Percentiles rank a stretch among this genome's conserved stretches.
Evolutionary conservation across 2,113 vertebrate species (phyloP).

Genomic region (Cyphomyrus plagiostoma): DNA sequence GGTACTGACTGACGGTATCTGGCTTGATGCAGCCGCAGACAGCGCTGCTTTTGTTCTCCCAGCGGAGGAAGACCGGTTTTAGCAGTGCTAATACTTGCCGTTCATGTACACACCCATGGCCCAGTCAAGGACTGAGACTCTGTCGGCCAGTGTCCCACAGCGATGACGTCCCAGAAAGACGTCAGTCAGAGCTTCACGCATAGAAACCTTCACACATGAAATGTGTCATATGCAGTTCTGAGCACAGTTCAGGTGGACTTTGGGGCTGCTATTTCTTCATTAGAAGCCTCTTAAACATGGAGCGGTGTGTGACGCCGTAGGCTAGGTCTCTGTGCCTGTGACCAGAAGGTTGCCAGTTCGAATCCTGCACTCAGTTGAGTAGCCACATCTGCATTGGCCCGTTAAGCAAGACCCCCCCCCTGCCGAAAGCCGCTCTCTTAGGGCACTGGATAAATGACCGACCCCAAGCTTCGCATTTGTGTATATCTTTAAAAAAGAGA

Average conservation of each 20-base stretch:
- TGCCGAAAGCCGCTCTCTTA: background rate
- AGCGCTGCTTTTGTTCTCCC: background rate
- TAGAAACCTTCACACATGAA: background rate
- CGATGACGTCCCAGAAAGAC: background rate
- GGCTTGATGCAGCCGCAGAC: background rate
- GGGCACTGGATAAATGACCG: background rate
- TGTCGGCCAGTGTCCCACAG: background rate
- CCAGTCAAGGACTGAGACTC: background rate
- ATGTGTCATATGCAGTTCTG: background rate
- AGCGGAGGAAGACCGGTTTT: no score
- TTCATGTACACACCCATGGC: background rate
- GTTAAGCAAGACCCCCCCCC: background rate
- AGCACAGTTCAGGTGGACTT: background rate
- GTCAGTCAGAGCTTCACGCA: background rate
- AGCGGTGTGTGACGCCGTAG: background rate
- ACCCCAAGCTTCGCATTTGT: background rate
- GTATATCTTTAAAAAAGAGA: background rate
- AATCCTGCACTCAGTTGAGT: background rate
- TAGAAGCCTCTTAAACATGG: background rate
- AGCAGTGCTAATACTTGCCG: background rate
- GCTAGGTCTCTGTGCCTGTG: background rate
- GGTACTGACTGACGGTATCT: constrained; percentile 8
- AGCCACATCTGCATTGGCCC: background rate
- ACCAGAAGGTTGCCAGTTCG: background rate
- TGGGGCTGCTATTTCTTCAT: background rate